Percentiles rank a stretch among this genome's conserved stretches.
phyloP scores from a whole-genome alignment of 2,113 vertebrate species.

The Dissostichus mawsoni region DNA sequence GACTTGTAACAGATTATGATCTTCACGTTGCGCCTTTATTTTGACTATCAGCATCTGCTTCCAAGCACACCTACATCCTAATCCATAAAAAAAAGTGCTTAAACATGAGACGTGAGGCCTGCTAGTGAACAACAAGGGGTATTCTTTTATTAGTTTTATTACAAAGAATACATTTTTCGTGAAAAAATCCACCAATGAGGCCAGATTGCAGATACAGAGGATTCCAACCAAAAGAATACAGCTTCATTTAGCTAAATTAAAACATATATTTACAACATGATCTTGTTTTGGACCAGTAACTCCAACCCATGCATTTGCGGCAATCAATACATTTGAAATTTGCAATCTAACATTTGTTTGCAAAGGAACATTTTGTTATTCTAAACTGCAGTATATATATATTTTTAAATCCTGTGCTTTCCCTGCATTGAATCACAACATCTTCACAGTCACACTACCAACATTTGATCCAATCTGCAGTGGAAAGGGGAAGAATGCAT shows the following conservation, averaged over 20 bases:
- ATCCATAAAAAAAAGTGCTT: no score
- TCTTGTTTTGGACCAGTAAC: background rate
- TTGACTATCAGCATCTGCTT: no score
- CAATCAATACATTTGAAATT: background rate
- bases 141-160: no score
- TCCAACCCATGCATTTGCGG: background rate
- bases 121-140: no score
- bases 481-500: slow-evolving; percentile 34
- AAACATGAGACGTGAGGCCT: no score
- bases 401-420: background rate
- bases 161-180: no score
- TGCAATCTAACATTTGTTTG: background rate
- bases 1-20: background rate
- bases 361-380: background rate
- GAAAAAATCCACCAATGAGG: no score
- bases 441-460: slow-evolving; percentile 2
- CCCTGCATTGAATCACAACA: slow-evolving; percentile 4
- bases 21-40: no score
- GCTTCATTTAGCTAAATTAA: no score
- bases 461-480: slow-evolving; percentile 40
- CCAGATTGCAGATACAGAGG: no score
- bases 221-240: no score
- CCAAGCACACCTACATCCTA: no score
- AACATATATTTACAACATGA: background rate
- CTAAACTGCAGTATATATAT: background rate